phyloP scores from a whole-genome alignment of 2,888 invertebrate genomes.

The Carpatolechia fugitivella region DNA sequence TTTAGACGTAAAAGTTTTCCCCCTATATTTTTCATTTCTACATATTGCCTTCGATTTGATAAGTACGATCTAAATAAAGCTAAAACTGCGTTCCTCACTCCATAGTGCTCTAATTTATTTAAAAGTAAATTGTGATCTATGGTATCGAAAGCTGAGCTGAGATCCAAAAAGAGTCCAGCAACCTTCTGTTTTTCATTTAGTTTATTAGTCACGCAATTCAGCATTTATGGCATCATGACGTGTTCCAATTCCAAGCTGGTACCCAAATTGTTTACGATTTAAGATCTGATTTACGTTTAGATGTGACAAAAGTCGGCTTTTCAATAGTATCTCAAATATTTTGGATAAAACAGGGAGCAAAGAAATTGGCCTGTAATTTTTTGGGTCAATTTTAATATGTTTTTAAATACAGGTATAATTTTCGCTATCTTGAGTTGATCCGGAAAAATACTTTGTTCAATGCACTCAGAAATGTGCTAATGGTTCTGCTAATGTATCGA shows the following conservation, averaged over 20 bases:
- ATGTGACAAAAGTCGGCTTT: neutral
- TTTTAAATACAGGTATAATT: neutral
- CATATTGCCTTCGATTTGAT: slow-evolving; percentile 2
- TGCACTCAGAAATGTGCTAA: neutral
- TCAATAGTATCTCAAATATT: slow-evolving; percentile 1
- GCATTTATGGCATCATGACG: neutral
- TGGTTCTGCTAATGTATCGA: too few species aligned
- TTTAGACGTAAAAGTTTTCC: neutral
- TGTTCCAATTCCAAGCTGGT: neutral
- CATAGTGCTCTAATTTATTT: neutral
- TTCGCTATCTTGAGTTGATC: neutral
- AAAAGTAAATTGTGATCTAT: neutral
- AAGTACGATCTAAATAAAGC: neutral
- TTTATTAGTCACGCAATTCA: neutral
- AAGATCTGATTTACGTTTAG: neutral
- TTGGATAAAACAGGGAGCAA: neutral
- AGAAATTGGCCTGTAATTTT: slow-evolving; percentile 6
- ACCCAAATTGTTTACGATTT: slow-evolving; percentile 1
- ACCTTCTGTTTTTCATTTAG: neutral
- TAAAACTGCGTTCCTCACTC: neutral
- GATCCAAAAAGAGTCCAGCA: neutral
- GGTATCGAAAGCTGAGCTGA: slow-evolving; percentile 8
- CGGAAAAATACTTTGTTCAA: neutral
- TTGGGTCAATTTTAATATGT: neutral
- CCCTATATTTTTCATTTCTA: neutral